Evolutionary conservation across 1,140 invertebrate species (phyloP).

Genomic region (Nilaparvata lugens): DNA sequence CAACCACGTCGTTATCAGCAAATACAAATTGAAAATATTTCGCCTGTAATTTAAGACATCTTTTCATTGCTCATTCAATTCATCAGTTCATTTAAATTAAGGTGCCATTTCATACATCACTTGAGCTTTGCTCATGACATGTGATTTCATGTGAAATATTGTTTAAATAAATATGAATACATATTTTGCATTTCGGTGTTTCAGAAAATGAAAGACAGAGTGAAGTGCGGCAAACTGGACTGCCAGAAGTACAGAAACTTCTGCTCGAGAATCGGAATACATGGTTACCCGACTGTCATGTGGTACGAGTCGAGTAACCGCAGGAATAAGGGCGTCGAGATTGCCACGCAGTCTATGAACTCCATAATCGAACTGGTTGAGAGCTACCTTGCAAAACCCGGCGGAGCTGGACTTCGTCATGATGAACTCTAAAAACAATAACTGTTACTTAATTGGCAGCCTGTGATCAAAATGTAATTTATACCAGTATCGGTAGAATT

Average conservation of each 20-base stretch:
- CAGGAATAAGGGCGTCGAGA: conserved; percentile 12
- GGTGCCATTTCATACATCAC: neutral
- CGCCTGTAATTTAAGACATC: neutral
- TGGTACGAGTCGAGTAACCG: conserved; percentile 26
- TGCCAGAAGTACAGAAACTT: conserved; percentile 40
- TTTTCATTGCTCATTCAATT: neutral
- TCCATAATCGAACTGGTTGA: conserved; percentile 16
- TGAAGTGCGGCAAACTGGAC: conserved; percentile 45
- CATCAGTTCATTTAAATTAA: too few species aligned
- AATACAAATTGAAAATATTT: neutral
- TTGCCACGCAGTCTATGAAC: conserved; percentile 15
- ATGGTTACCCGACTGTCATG: conserved; percentile 44
- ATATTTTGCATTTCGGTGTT: conserved; percentile 21
- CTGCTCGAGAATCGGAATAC: conserved; percentile 40
- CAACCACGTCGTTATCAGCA: neutral
- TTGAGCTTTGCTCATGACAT: neutral
- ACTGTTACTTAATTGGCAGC: too few species aligned
- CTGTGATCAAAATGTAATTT: too few species aligned
- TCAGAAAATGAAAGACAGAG: conserved; percentile 41
- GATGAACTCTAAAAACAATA: conserved; percentile 12
- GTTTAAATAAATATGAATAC: neutral
- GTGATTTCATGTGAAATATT: too few species aligned
- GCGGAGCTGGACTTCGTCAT: neutral
- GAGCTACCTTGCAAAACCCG: neutral
- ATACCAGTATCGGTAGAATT: too few species aligned